Conservation (phyloP, 2,888 invertebrate genomes). For the Chloroclysta siterata region DNA sequence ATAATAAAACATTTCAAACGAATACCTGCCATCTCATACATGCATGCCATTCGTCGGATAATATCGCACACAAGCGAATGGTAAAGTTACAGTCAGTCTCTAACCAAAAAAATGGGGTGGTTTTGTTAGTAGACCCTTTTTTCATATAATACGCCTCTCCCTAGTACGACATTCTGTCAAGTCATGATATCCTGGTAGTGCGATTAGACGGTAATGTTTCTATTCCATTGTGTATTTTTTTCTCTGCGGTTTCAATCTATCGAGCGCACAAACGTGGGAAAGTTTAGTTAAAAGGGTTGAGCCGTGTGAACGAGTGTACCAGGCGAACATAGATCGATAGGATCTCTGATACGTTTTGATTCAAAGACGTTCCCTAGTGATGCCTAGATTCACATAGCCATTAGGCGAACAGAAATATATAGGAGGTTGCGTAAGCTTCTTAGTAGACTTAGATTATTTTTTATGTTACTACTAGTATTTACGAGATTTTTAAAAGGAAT, state of each 20-base stretch:
- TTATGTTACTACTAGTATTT: conserved; percentile 4
- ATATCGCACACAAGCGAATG: conserved; percentile 12
- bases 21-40: neutral
- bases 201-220: conserved; percentile 51
- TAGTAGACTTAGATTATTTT: conserved; percentile 15
- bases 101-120: conserved; percentile 37
- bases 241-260: conserved; percentile 17
- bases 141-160: conserved; percentile 46
- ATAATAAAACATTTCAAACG: no score
- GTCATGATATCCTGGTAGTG: conserved; percentile 64
- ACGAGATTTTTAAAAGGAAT: neutral
- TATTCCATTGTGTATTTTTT: conserved; percentile 38
- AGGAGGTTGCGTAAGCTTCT: conserved; percentile 45
- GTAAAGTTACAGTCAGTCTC: conserved; percentile 12
- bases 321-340: conserved; percentile 52
- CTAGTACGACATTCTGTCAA: conserved; percentile 51
- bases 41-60: neutral
- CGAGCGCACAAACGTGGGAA: conserved; percentile 24
- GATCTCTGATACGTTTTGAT: conserved; percentile 36
- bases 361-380: conserved; percentile 50
- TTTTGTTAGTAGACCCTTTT: conserved; percentile 55
- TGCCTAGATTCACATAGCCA: conserved; percentile 60
- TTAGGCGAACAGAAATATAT: conserved; percentile 56
- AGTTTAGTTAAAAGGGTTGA: conserved; percentile 52
- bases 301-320: conserved; percentile 53